phyloP scores from a whole-genome alignment of 1,140 invertebrate species.

The Halotydeus destructor region DNA sequence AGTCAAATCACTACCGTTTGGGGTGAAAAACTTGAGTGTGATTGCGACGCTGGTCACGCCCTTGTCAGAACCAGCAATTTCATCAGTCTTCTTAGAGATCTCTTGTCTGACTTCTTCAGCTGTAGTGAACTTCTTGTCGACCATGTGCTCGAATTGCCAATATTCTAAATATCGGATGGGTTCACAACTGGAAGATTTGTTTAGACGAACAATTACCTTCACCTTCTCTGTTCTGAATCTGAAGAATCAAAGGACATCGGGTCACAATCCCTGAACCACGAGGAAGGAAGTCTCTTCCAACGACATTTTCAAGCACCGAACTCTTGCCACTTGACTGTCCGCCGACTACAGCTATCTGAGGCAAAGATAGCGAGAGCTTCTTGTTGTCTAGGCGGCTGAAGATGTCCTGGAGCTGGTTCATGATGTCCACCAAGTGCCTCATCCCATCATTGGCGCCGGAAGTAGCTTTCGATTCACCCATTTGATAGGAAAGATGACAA shows the following conservation, averaged over 20 bases:
- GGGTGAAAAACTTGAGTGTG: conserved; percentile 91
- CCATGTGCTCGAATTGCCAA: conserved; percentile 94
- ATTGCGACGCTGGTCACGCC: conserved; percentile 96
- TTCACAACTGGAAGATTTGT: no score
- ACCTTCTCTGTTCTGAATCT: conserved; percentile 69
- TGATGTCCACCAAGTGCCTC: no score
- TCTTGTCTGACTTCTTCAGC: conserved; percentile 74
- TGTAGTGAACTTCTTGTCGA: conserved; percentile 86
- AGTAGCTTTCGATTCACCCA: no score
- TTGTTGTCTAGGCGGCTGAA: no score
- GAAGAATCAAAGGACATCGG: conserved; percentile 64
- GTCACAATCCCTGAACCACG: conserved; percentile 91
- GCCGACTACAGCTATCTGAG: not conserved
- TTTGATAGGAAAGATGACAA: no score
- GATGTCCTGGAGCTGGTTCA: no score
- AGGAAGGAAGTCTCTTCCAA: conserved; percentile 85
- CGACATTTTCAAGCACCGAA: conserved; percentile 89
- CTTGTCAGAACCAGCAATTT: conserved; percentile 87
- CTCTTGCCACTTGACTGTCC: conserved; percentile 90
- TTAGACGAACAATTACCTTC: conserved; percentile 49
- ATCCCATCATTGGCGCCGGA: no score
- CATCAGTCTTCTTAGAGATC: conserved; percentile 93
- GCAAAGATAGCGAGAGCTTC: no score
- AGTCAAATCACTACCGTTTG: no score
- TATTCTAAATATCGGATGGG: no score